phyloP scores from a whole-genome alignment of 2,797 vertebrate genomes.

The Heliangelus exortis region DNA sequence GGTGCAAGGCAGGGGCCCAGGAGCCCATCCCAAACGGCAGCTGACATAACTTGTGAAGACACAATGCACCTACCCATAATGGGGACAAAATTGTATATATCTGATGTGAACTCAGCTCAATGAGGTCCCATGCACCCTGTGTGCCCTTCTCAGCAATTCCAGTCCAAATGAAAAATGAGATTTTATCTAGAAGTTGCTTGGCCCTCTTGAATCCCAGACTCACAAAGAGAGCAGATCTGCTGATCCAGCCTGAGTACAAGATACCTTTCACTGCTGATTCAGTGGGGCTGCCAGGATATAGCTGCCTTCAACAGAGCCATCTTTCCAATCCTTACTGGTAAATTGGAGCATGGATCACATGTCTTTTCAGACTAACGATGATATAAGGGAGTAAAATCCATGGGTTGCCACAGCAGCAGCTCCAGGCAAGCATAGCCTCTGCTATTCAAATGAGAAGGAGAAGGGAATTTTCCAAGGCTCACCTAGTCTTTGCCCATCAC shows the following conservation, averaged over 20 bases:
- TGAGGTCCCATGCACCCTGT: neutral
- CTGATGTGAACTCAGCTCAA: neutral
- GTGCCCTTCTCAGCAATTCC: neutral
- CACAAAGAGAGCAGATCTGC: neutral
- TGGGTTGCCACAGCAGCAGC: conserved; percentile 39
- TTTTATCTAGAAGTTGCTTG: neutral
- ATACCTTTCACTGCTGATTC: neutral
- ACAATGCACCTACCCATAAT: accelerated
- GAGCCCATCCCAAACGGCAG: neutral
- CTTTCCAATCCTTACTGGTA: conserved; percentile 34
- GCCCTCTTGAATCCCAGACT: neutral
- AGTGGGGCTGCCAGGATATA: neutral
- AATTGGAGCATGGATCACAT: conserved; percentile 30
- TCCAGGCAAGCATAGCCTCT: conserved; percentile 12
- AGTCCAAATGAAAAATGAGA: neutral
- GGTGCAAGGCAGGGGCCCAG: neutral
- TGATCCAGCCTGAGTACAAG: neutral
- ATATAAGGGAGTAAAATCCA: conserved; percentile 13
- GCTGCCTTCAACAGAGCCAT: conserved; percentile 37
- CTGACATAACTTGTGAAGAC: neutral
- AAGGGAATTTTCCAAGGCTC: conserved; percentile 1
- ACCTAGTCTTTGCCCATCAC: neutral
- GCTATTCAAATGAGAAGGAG: neutral
- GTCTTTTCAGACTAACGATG: conserved; percentile 56
- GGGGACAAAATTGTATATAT: neutral